phyloP scores from a whole-genome alignment of 2,113 vertebrate genomes.

The Antennarius striatus region DNA sequence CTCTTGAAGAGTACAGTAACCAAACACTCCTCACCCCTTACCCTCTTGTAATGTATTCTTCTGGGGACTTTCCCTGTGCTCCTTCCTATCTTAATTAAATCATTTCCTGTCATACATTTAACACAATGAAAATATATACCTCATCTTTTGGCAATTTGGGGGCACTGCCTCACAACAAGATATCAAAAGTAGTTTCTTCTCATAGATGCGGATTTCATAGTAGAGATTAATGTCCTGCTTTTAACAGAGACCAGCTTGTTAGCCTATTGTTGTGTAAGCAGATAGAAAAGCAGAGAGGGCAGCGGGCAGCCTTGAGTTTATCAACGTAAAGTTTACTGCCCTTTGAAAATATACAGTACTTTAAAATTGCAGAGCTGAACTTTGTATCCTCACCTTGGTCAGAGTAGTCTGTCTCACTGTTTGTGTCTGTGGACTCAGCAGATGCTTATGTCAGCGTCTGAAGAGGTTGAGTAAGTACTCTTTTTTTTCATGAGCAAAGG shows the following conservation, averaged over 20 bases:
- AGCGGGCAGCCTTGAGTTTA: constrained; percentile 55
- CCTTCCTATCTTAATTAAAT: constrained; percentile 85
- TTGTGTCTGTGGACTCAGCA: constrained; percentile 39
- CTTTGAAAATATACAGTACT: constrained; percentile 65
- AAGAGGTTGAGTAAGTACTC: background rate
- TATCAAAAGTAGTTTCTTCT: constrained; percentile 64
- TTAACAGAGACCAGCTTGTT: constrained; percentile 38
- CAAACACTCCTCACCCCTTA: constrained; percentile 20
- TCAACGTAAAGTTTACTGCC: constrained; percentile 70
- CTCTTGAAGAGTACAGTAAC: constrained; percentile 46
- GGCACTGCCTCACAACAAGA: constrained; percentile 62
- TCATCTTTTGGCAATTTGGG: constrained; percentile 58
- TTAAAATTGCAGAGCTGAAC: constrained; percentile 49
- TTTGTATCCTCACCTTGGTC: constrained; percentile 22
- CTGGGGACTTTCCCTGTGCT: constrained; percentile 64
- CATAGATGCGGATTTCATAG: constrained; percentile 56
- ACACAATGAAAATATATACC: constrained; percentile 73
- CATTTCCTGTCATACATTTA: constrained; percentile 81
- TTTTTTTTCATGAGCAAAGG: constrained; percentile 17
- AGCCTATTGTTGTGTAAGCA: constrained; percentile 17
- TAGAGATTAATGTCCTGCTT: constrained; percentile 50
- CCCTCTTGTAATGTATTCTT: constrained; percentile 73
- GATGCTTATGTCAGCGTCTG: constrained; percentile 42
- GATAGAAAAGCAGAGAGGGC: background rate
- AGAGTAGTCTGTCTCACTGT: constrained; percentile 7